A percentile compares a stretch with the other conserved stretches of the same genome.
These are phyloP conservation scores for Stenopsyche tienmushanensis DNA, from an alignment of 1,140 invertebrate species.

Conservation along the genomic window DNA sequence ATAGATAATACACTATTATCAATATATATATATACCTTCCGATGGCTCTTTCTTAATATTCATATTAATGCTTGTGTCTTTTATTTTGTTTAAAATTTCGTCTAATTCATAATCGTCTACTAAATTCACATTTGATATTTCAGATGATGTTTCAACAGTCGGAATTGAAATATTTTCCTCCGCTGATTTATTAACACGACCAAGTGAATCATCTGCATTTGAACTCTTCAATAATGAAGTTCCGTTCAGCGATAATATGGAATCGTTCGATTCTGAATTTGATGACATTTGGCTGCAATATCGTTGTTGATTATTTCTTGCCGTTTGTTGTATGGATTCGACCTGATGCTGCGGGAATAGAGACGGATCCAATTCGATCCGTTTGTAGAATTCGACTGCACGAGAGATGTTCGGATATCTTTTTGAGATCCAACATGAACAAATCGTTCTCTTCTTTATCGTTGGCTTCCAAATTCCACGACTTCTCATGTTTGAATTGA, in stretches of 20 bases:
- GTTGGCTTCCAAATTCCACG: slow-evolving; percentile 48
- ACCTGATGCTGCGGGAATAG: slow-evolving; percentile 49
- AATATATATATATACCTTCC: no score
- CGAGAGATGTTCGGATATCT: slow-evolving; percentile 45
- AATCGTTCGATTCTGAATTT: no score
- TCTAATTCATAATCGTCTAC: slow-evolving; percentile 33
- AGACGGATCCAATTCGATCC: slow-evolving; percentile 46
- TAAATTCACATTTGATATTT: neutral
- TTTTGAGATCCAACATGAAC: slow-evolving; percentile 52
- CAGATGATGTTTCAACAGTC: no score
- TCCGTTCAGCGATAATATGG: no score
- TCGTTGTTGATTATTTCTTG: slow-evolving; percentile 46
- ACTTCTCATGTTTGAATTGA: slow-evolving; percentile 57
- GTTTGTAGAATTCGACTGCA: slow-evolving; percentile 53
- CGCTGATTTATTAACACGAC: no score
- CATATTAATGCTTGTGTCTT: neutral
- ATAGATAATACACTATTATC: no score
- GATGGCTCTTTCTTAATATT: neutral
- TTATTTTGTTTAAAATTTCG: slow-evolving; percentile 22
- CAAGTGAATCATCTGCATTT: no score
- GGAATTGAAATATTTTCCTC: no score
- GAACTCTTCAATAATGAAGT: no score
- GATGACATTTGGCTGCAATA: no score
- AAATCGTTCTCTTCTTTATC: slow-evolving; percentile 51
- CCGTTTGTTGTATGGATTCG: slow-evolving; percentile 49